phyloP scores from a whole-genome alignment of 2,113 vertebrate genomes.

The Oreotrochilus melanogaster region DNA sequence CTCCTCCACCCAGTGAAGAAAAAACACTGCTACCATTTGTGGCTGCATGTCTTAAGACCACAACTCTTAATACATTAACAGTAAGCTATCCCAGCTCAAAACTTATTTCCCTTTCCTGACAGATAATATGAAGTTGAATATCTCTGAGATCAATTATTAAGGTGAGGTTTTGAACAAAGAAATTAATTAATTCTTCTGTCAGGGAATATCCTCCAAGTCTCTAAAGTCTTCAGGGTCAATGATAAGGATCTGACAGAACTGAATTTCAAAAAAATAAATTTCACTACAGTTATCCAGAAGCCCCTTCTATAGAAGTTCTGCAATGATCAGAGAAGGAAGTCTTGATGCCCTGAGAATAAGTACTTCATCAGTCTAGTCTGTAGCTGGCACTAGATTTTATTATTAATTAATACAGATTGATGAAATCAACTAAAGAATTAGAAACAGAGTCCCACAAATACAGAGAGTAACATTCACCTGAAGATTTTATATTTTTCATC shows the following conservation, averaged over 20 bases:
- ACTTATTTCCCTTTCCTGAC: neutral
- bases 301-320: neutral
- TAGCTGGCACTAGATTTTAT: neutral
- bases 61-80: neutral
- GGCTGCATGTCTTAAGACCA: rapidly evolving
- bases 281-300: neutral
- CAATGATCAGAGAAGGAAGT: neutral
- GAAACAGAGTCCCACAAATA: neutral
- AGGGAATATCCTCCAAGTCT: neutral
- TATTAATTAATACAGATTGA: neutral
- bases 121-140: neutral
- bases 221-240: neutral
- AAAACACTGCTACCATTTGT: neutral
- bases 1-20: neutral
- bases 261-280: neutral
- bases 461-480: neutral
- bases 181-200: neutral
- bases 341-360: neutral
- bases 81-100: neutral
- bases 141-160: neutral
- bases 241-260: neutral
- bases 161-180: neutral
- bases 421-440: neutral
- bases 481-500: neutral
- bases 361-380: neutral